Base-by-base conservation (phyloP, 2,113 vertebrate species). In the Seriola aureovittata region DNA sequence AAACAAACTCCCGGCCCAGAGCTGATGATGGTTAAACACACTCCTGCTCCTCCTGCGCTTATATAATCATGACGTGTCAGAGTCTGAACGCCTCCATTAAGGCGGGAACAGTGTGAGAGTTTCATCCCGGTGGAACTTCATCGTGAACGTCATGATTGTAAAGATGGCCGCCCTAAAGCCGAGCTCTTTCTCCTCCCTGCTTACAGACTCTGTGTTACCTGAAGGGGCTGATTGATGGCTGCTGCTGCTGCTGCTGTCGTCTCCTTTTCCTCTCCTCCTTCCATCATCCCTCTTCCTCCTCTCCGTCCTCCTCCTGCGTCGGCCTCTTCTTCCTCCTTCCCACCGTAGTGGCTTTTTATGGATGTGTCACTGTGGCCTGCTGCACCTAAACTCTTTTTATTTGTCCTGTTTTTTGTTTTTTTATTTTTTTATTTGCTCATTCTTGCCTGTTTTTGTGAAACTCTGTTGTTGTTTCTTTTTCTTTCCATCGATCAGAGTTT, bases 161-260 rank as follows among this genome's bases (percentile, higher is more conserved):
- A 80, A 34, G 52, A n/a, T 19, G 12, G 13, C 40, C 21, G 76
- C 67, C 50, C 82, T 79, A 71, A 80, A 89, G 63, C 32, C 23
- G 1, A 75, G 75, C 85, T 81, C 71, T 89, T 34, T 84, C 85
- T 89, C 77, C 88, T 91, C 73, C 89, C 84, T 85, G 80, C 85
- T 87, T 90, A 12, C 90, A 94, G 93, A 88, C 88, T 85, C 81
- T 71, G 87, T 79, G 78, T 89, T 59, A 65, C 86, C 87, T 88
- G 92, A 87, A 81, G 90, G 84, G 34, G 88, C 78, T 74, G 85
- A 84, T n/a, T 93, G 90, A 91, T 80, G 71, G 81, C 79, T 78
- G 48, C 81, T 82, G 81, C 76, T 77, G 42, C 75, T 77, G 81
- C 79, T 76, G 48, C 81, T 81, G 81, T 72, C 75, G 68, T 86